Base-by-base conservation (phyloP, 2,113 vertebrate genomes). In the Phrynocephalus versicolor region DNA sequence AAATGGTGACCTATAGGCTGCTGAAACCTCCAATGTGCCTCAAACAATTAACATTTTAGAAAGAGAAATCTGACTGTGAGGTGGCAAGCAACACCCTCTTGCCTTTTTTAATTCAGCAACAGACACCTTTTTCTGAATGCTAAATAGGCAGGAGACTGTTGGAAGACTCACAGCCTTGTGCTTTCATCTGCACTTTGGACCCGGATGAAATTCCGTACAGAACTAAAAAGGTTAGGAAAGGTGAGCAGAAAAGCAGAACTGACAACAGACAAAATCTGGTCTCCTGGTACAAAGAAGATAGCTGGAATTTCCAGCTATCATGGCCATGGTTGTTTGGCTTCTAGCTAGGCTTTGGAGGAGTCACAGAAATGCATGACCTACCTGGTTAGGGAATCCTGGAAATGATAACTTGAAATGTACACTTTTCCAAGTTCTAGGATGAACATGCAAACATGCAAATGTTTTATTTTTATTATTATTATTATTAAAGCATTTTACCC, bases 11-110 rank as follows among this genome's bases (percentile, higher is more conserved):
- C 85, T 81, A 14, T 64, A 83, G 89, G 78, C 81, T 85, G 51
- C 19, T 27, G 79, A 86, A 85, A 79, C 83, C 80, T 75, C 12
- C 25, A 77, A 69, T 76, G 73, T 69, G 35, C 37, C 79, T 72
- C 70, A 87, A 89, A 91, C 60, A 87, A 92, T 86, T 90, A 92
- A 90, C 60, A 86, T 81, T 91, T 88, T 27, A 84, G 91, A 41
- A 16, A 45, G 35, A 86, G 33, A 89, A 80, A 73, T 37, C 88
- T 71, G 25, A 62, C 39, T 35, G 30, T 18, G 57, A 87, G 51
- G 67, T 39, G 82, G 79, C 58, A 81, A 85, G 75, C 51, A 57
- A 73, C 80, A 55, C 87, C 77, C 33, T 84, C n/a, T n/a, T 85
- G 73, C 65, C 30, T 79, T 72, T 19, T 25, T 81, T 85, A 89